Percentiles rank a stretch among this genome's conserved stretches.
Evolutionary conservation across 2,888 invertebrate genomes (phyloP).

Genomic region (Plagiodera versicolora): DNA sequence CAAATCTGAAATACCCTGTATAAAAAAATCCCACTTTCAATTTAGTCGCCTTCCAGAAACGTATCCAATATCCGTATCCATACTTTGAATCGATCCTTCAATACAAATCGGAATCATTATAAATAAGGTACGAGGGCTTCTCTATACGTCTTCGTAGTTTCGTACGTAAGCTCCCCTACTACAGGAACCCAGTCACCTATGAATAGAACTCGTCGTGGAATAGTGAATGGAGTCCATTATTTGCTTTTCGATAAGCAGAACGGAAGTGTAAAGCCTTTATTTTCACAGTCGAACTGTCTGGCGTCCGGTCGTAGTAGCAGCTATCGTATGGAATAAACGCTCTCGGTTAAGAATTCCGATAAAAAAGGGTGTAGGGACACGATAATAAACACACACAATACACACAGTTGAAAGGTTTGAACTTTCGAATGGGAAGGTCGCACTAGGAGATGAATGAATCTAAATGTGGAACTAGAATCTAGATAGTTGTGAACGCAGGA

Average conservation of each 20-base stretch:
- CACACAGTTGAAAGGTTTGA: conserved; percentile 14
- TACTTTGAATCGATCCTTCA: too few relatives aligned
- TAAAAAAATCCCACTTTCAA: too few relatives aligned
- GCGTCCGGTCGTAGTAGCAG: conserved; percentile 34
- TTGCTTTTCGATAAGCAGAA: conserved; percentile 28
- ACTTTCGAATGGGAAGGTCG: conserved; percentile 1
- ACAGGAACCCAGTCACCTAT: conserved; percentile 2
- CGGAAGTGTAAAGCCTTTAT: conserved; percentile 37
- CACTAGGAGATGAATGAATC: neutral
- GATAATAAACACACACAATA: conserved; percentile 15
- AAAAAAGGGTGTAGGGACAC: conserved; percentile 21
- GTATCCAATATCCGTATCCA: too few relatives aligned
- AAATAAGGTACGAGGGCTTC: neutral
- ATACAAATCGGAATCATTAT: too few relatives aligned
- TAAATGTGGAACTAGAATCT: neutral
- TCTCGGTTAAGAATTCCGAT: conserved; percentile 4
- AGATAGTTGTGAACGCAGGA: neutral
- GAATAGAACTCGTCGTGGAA: conserved; percentile 9
- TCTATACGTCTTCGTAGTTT: neutral
- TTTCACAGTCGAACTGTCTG: conserved; percentile 38
- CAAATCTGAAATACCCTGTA: too few relatives aligned
- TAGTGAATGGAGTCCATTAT: conserved; percentile 29
- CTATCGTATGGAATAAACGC: conserved; percentile 25
- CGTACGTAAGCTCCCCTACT: neutral
- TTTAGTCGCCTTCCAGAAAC: too few relatives aligned